Base-by-base conservation (phyloP, 35 echinoderm and acorn worm species). In the Antedon bifida region DNA sequence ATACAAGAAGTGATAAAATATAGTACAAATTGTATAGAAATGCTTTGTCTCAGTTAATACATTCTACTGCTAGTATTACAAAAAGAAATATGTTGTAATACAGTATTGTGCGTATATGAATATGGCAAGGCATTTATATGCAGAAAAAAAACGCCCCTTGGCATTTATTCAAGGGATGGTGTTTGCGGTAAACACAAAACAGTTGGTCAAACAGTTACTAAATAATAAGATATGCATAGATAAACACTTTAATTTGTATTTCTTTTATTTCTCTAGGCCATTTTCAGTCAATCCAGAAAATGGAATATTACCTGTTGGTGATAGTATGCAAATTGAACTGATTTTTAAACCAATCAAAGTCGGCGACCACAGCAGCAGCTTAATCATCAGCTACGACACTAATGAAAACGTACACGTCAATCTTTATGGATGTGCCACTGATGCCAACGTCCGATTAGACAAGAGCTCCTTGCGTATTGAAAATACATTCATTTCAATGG, bases 401-500 rank as follows among this genome's bases (percentile, higher is more conserved):
- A 90, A 88, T 38, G 95, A 99, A 88, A 88, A 92, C 31, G 76
- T 99, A 26, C 39, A 76, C 39, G 86, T 99, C 16, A 93, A 78
- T 36, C 55, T 92, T 3, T 99, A 99, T 74, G 95, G 95, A 30
- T 91, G 87, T 10, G 91, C 95, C 19, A 79, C 90, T 0, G 95
- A 99, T 46, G 84, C 91, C 39, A 99, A 99, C 35, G 95, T 99
- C 26, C 81, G 95, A 35, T 36, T 99, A 34, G 95, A 99, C 79
- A 99, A 99, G 80, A 99, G 90, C 82, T 90, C 95, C 16, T 13
- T 99, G 78, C 88, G 95, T 55, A 92, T 99, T 17, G 95, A 99
- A 77, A 99, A 99, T 82, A 99, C 95, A n/a, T 99, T 87, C 85
- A 90, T 99, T 79, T 88, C 95, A 12, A 99, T 99, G 95, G 95